phyloP scores from a whole-genome alignment of 2,113 vertebrate genomes.

The Elanoides forficatus region DNA sequence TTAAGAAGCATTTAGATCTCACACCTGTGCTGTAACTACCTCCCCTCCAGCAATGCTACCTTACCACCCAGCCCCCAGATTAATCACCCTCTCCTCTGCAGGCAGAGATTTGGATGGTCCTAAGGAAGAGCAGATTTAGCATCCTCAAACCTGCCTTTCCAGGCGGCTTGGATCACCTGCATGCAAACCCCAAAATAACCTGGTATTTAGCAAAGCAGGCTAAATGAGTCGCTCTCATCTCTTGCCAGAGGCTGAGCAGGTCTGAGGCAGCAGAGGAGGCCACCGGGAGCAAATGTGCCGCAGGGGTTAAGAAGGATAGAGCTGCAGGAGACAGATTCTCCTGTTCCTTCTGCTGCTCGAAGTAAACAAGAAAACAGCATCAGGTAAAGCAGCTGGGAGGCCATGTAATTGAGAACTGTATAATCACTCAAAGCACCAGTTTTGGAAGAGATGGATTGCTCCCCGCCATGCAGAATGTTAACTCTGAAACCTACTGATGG shows the following conservation, averaged over 20 bases:
- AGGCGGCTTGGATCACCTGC: rapidly evolving
- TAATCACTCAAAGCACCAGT: not conserved
- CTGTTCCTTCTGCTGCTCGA: not conserved
- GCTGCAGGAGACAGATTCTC: not conserved
- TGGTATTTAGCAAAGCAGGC: not conserved
- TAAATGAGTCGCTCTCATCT: not conserved
- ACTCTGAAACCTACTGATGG: not conserved
- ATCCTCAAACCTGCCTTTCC: not conserved
- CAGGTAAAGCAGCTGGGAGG: not conserved
- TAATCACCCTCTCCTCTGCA: not conserved
- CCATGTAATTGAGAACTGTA: too few relatives aligned
- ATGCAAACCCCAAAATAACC: not conserved
- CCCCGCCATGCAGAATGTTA: rapidly evolving
- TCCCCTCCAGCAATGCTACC: not conserved
- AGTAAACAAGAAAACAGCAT: not conserved
- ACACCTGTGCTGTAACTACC: rapidly evolving
- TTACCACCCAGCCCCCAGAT: too few relatives aligned
- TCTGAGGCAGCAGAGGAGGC: not conserved
- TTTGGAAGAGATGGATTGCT: not conserved
- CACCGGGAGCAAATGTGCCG: rapidly evolving
- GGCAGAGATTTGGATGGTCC: rapidly evolving
- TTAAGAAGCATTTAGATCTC: not conserved
- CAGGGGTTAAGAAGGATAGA: not conserved
- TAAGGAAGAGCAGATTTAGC: not conserved
- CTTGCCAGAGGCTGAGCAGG: not conserved